Percentiles rank a stretch among this genome's conserved stretches.
Evolutionary conservation across 2,113 vertebrate genomes (phyloP).

Genomic region (Oophaga pumilio): DNA sequence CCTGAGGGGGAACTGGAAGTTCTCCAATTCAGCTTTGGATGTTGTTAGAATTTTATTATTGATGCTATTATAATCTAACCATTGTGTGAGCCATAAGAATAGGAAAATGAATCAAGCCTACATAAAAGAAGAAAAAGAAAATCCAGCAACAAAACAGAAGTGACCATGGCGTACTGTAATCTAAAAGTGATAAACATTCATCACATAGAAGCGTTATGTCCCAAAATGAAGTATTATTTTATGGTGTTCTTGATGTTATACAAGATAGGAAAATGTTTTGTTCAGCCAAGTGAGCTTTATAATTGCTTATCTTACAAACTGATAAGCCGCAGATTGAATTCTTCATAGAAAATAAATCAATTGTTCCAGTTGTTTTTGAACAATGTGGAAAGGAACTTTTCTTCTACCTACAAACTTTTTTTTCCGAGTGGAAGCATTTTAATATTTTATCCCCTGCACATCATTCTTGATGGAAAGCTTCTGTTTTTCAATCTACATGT

Average conservation of each 20-base stretch:
- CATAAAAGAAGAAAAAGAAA: not conserved
- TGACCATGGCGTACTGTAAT: conserved; percentile 47
- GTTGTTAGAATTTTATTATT: not conserved
- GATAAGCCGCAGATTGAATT: conserved; percentile 57
- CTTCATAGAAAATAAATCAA: conserved; percentile 56
- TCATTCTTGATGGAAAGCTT: conserved; percentile 19
- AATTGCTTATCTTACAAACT: conserved; percentile 55
- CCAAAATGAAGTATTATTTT: conserved; percentile 53
- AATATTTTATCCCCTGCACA: conserved; percentile 27
- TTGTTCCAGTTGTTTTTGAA: conserved; percentile 49
- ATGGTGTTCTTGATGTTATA: conserved; percentile 54
- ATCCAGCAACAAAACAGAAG: conserved; percentile 3
- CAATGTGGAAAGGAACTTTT: conserved; percentile 21
- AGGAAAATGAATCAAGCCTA: not conserved
- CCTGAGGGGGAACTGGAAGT: not conserved
- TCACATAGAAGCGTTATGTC: conserved; percentile 41
- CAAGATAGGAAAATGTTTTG: conserved; percentile 55
- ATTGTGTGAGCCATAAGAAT: conserved; percentile 5
- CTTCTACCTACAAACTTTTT: conserved; percentile 28
- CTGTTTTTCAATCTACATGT: conserved; percentile 2
- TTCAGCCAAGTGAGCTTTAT: conserved; percentile 54
- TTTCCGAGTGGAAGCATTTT: conserved; percentile 5
- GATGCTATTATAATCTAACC: not conserved
- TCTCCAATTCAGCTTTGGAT: not conserved
- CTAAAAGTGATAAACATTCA: conserved; percentile 55